These are phyloP conservation scores for Rhagium mordax DNA, from an alignment of 2,888 invertebrate species.

Conservation along the genomic window DNA sequence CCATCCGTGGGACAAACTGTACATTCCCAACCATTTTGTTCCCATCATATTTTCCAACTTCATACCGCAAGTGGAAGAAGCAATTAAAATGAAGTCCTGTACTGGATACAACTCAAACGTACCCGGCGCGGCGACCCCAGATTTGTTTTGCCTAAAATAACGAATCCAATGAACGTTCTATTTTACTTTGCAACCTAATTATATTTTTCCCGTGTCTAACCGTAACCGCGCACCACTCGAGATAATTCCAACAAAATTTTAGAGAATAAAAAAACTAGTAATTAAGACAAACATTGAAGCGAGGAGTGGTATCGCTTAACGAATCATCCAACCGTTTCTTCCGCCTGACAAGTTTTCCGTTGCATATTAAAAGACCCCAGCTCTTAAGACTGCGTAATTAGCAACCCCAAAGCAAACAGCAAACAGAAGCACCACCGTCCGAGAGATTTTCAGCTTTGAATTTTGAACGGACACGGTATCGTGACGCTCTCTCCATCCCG, in stretches of 20 bases:
- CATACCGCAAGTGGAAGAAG: no score
- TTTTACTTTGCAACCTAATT: background rate
- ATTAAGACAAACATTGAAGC: slow-evolving; percentile 60
- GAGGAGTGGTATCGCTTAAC: slow-evolving; percentile 52
- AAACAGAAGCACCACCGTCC: slow-evolving; percentile 53
- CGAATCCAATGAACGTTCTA: background rate
- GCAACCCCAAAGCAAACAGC: slow-evolving; percentile 64
- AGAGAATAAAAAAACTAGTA: slow-evolving; percentile 47
- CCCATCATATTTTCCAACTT: no score
- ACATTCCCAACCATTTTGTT: no score
- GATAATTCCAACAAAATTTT: background rate
- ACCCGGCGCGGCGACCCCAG: no score
- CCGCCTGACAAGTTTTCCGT: slow-evolving; percentile 60
- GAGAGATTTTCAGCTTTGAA: slow-evolving; percentile 40
- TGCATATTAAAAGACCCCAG: slow-evolving; percentile 61
- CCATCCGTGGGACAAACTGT: no score
- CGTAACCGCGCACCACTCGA: background rate
- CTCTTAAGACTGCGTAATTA: slow-evolving; percentile 66
- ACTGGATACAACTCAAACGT: no score
- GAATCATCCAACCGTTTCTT: slow-evolving; percentile 61
- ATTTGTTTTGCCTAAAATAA: no score
- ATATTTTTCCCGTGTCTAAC: background rate
- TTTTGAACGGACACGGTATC: slow-evolving; percentile 26
- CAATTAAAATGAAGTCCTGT: no score
- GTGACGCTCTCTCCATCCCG: slow-evolving; percentile 33